Conservation (phyloP, 2,797 vertebrate species). For the Silurus aristotelis region DNA sequence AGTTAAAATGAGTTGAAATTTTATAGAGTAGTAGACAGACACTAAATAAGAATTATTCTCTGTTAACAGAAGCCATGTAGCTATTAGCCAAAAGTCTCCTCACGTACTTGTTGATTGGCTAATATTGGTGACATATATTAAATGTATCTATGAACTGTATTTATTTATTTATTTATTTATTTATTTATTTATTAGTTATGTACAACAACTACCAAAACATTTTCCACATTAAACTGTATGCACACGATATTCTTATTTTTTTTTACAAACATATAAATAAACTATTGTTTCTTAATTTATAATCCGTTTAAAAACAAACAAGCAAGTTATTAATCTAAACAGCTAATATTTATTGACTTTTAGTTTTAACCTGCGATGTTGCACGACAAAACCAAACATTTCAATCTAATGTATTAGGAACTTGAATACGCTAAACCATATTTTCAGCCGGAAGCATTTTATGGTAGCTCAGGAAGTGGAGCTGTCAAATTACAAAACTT, state of each 20-base stretch:
- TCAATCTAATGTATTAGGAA: conserved; percentile 11
- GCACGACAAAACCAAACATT: not conserved
- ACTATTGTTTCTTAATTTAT: not conserved
- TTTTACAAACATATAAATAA: not conserved
- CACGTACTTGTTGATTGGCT: too few relatives aligned
- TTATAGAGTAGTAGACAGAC: too few relatives aligned
- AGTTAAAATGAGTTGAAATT: too few relatives aligned
- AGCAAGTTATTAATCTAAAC: not conserved
- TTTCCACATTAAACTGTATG: not conserved
- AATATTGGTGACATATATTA: not conserved
- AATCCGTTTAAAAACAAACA: not conserved
- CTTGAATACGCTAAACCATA: not conserved
- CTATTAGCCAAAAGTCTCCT: too few relatives aligned
- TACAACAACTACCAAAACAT: not conserved
- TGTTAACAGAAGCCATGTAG: too few relatives aligned
- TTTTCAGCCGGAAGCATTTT: conserved; percentile 35
- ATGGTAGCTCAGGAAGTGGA: conserved; percentile 37
- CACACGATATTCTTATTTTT: not conserved
- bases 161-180: not conserved
- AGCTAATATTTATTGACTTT: not conserved
- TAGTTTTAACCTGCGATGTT: not conserved
- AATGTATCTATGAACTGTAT: not conserved
- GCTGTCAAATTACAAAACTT: conserved; percentile 36
- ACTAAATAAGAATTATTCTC: too few relatives aligned
- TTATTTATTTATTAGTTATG: not conserved